These are phyloP conservation scores for Scrobipalpa costella DNA, from an alignment of 2,888 invertebrate genomes.

Conservation along the genomic window DNA sequence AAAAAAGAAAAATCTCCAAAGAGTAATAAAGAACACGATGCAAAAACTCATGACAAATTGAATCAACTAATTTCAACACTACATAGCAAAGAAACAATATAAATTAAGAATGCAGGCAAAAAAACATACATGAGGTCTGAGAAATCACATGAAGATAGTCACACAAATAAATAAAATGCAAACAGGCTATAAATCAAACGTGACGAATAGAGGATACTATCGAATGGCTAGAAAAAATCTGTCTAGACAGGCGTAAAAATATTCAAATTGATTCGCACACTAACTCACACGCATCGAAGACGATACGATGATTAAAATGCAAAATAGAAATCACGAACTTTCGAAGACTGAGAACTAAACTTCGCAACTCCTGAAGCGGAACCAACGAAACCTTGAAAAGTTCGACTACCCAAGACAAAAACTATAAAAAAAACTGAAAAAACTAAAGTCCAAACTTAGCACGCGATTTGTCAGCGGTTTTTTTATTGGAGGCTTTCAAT, in stretches of 20 bases:
- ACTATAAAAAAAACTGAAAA: conserved; percentile 54
- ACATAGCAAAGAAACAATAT: conserved; percentile 40
- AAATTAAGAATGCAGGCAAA: conserved; percentile 40
- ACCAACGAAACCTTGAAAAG: conserved; percentile 68
- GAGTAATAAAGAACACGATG: conserved; percentile 49
- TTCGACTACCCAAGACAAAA: conserved; percentile 60
- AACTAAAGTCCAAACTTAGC: conserved; percentile 50
- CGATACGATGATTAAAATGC: conserved; percentile 25
- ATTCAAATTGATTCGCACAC: conserved; percentile 51
- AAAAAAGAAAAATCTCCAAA: conserved; percentile 53
- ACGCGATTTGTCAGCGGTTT: conserved; percentile 70
- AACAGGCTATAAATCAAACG: conserved; percentile 49
- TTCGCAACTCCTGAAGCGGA: conserved; percentile 63
- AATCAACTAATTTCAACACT: conserved; percentile 58
- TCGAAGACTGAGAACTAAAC: conserved; percentile 17
- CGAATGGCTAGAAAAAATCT: conserved; percentile 36
- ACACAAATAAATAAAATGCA: conserved; percentile 32
- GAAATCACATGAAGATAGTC: conserved; percentile 24
- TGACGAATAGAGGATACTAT: conserved; percentile 46
- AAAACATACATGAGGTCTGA: conserved; percentile 21
- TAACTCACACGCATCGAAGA: conserved; percentile 28
- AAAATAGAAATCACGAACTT: conserved; percentile 25
- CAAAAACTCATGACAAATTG: conserved; percentile 72
- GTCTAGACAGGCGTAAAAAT: conserved; percentile 50
- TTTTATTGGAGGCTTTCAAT: conserved; percentile 60